Evolutionary conservation across 2,888 invertebrate genomes (phyloP).

Genomic region (Drosophila formosana): DNA sequence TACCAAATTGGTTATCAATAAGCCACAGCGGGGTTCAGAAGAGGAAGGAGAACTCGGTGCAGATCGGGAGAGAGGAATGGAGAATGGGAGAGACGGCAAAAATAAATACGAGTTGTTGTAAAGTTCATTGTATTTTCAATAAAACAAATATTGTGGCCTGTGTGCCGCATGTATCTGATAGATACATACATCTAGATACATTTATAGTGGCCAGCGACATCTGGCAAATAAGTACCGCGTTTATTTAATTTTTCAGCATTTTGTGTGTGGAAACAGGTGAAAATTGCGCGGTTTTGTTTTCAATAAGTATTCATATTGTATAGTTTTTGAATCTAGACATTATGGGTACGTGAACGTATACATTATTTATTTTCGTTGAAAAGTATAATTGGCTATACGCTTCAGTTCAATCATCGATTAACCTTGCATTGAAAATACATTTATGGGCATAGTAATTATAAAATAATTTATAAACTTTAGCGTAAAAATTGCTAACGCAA

Average conservation of each 20-base stretch:
- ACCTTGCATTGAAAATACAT: slow-evolving; percentile 56
- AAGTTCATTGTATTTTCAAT: slow-evolving; percentile 49
- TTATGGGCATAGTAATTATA: slow-evolving; percentile 53
- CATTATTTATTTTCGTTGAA: slow-evolving; percentile 2
- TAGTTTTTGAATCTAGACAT: neutral
- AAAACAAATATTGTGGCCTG: slow-evolving; percentile 14
- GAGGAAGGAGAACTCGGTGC: neutral
- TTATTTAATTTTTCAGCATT: slow-evolving; percentile 7
- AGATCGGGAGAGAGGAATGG: neutral
- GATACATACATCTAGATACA: slow-evolving; percentile 15
- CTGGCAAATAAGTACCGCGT: slow-evolving; percentile 26
- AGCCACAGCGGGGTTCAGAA: neutral
- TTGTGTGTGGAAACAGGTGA: slow-evolving; percentile 17
- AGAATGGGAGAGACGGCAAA: slow-evolving; percentile 18
- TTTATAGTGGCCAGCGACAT: slow-evolving; percentile 21
- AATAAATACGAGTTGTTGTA: slow-evolving; percentile 37
- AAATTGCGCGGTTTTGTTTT: slow-evolving; percentile 12
- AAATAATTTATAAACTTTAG: slow-evolving; percentile 29
- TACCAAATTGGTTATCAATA: slow-evolving; percentile 42
- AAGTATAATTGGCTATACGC: slow-evolving; percentile 18
- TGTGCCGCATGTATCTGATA: slow-evolving; percentile 11
- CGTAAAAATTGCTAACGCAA: slow-evolving; percentile 1
- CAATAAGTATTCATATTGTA: neutral
- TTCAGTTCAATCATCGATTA: slow-evolving; percentile 41
- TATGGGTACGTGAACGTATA: neutral